Evolutionary conservation across 2,888 invertebrate species (phyloP), one percentile per base, ranked within the genome.

Genomic region (Spatulosminthurus flaviceps): DNA sequence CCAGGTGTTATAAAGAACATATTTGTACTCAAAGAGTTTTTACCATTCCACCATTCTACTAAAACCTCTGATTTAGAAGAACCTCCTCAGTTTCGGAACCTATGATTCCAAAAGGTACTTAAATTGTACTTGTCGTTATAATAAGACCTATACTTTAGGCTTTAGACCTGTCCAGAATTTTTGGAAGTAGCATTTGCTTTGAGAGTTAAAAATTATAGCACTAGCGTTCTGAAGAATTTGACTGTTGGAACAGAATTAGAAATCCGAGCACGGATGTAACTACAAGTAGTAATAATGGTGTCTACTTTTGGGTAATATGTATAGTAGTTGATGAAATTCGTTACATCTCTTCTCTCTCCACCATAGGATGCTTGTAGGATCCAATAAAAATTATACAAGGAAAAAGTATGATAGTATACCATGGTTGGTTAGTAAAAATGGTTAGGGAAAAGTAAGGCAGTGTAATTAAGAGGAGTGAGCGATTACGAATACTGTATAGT

Each of bases 401-500:
- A 28, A 42, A n/a, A 41, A 13, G 41, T n/a, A 51, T 51, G 19
- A 51, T 51, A 51, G 16, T n/a, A 22, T 42, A 16, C n/a, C n/a
- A n/a, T 43, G 43, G 41, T 70, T 41, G 43, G 43, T 11, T 26
- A 22, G 43, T 22, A 41, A 51, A 72, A 72, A 51, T n/a, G 9
- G 29, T 19, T 0, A 70, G 41, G 64, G 29, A 71, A 28, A 41
- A 78, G 64, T 22, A 66, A 69, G 42, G 60, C 41, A 71, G 78
- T 78, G 70, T 76, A 71, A 72, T 67, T 43, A 70, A 78, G 71
- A 69, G 69, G 67, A 77, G 69, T 77, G 43, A 69, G 43, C 51
- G 77, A 69, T 69, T 69, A 74, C 21, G 64, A 72, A 72, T 72
- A 72, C 51, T 72, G 72, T 72, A 72, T 72, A 72, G 72, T 72